phyloP scores from a whole-genome alignment of 2,113 vertebrate species.

The Forbesichthys papilliferus region DNA sequence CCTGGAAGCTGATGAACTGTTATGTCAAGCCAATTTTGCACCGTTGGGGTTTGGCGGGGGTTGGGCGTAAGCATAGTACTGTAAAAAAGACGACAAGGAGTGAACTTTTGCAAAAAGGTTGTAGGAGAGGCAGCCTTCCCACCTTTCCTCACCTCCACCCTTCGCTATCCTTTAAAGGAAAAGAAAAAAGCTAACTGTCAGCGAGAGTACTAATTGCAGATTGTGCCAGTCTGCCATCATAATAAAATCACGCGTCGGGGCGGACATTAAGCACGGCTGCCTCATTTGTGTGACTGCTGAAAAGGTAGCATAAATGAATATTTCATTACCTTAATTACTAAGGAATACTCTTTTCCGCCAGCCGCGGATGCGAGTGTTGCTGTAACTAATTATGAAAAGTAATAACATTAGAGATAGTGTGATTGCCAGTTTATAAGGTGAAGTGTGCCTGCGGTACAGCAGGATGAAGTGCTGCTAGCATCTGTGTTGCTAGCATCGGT shows the following conservation, averaged over 20 bases:
- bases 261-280: slow-evolving; percentile 94
- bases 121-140: slow-evolving; percentile 61
- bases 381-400: slow-evolving; percentile 98
- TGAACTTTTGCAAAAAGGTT: slow-evolving; percentile 79
- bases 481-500: background rate
- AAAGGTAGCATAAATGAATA: slow-evolving; percentile 99
- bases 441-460: slow-evolving; percentile 40
- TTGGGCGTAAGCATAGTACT: slow-evolving; percentile 35
- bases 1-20: slow-evolving; percentile 97
- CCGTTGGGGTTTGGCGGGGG: slow-evolving; percentile 77
- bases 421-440: slow-evolving; percentile 86
- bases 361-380: slow-evolving; percentile 94
- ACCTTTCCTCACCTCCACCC: slow-evolving; percentile 82
- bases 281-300: slow-evolving; percentile 98
- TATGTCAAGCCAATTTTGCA: slow-evolving; percentile 99
- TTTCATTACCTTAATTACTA: slow-evolving; percentile 99
- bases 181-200: slow-evolving; percentile 86
- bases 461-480: slow-evolving; percentile 22
- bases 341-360: slow-evolving; percentile 96
- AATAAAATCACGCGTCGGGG: slow-evolving; percentile 95
- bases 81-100: slow-evolving; percentile 38
- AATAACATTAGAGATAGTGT: slow-evolving; percentile 91
- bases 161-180: slow-evolving; percentile 81
- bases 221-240: slow-evolving; percentile 95
- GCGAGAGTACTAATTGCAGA: slow-evolving; percentile 95